Conservation (phyloP, 2,888 invertebrate genomes). For the Plusia festucae region DNA sequence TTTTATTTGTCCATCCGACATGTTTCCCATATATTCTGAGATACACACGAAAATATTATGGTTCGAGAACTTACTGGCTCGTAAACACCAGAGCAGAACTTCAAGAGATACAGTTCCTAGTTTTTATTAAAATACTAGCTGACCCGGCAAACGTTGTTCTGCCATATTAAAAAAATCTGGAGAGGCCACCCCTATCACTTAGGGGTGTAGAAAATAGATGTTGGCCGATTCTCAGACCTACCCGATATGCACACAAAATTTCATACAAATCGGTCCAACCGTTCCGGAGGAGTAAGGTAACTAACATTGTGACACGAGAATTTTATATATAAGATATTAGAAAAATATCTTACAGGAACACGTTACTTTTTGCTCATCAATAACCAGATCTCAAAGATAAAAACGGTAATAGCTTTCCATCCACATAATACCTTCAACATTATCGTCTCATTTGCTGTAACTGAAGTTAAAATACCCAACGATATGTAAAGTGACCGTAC, state of each 20-base stretch:
- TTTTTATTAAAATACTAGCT: neutral
- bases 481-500: constrained; percentile 71
- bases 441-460: constrained; percentile 47
- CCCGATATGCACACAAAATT: too few species aligned
- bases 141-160: too few species aligned
- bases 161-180: too few species aligned
- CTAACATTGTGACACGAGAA: too few species aligned
- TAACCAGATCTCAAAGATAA: constrained; percentile 7
- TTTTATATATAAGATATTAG: too few species aligned
- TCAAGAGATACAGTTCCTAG: neutral
- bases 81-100: neutral
- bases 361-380: neutral
- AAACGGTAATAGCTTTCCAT: constrained; percentile 5
- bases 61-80: neutral
- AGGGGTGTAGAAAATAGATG: too few species aligned
- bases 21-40: constrained; percentile 5
- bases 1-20: constrained; percentile 29
- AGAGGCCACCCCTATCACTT: too few species aligned
- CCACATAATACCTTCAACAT: constrained; percentile 36
- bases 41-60: neutral
- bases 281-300: too few species aligned
- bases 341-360: neutral
- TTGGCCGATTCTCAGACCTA: too few species aligned
- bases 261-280: too few species aligned
- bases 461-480: constrained; percentile 53